A percentile compares a stretch with the other conserved stretches of the same genome.
Evolutionary conservation across 2,888 invertebrate genomes (phyloP).

Genomic region (Stenchaetothrips biformis): DNA sequence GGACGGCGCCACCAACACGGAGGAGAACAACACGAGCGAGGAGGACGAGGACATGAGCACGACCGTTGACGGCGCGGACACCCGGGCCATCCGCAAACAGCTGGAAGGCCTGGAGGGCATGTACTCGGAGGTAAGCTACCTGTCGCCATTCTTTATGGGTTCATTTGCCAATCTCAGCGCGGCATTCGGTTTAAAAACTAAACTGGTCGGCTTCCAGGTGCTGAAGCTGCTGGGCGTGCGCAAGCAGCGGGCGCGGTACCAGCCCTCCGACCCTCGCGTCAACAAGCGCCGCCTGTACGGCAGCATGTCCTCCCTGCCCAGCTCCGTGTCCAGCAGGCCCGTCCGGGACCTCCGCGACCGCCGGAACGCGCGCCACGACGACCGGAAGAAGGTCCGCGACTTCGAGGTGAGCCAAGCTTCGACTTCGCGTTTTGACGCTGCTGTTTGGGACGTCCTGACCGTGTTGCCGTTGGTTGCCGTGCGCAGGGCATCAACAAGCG

Average conservation of each 20-base stretch:
- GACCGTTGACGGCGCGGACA: conserved; percentile 55
- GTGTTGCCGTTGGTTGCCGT: no score
- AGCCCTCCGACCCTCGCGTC: conserved; percentile 54
- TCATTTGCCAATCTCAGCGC: no score
- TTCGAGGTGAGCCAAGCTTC: conserved; percentile 52
- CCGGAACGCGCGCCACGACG: conserved; percentile 54
- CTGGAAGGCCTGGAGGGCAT: conserved; percentile 77
- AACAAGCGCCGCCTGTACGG: conserved; percentile 60
- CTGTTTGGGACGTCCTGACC: no score
- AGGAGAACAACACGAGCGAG: conserved; percentile 42
- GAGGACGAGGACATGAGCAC: conserved; percentile 68
- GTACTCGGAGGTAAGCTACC: conserved; percentile 72
- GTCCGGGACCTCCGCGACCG: conserved; percentile 64
- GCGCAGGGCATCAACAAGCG: conserved; percentile 76
- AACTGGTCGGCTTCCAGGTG: conserved; percentile 47
- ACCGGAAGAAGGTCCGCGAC: conserved; percentile 68
- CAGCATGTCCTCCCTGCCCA: conserved; percentile 76
- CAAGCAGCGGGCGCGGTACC: conserved; percentile 49
- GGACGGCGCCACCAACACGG: conserved; percentile 55
- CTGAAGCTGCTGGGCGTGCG: conserved; percentile 59
- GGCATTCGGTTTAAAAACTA: no score
- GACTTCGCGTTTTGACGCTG: not conserved
- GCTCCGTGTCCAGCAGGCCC: conserved; percentile 74
- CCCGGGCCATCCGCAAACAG: conserved; percentile 72
- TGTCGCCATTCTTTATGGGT: not conserved